Percentiles rank a stretch among this genome's conserved stretches.
These are phyloP conservation scores for Rhabdomys pumilio DNA, from an alignment of 2,797 vertebrate genomes.

Conservation along the genomic window DNA sequence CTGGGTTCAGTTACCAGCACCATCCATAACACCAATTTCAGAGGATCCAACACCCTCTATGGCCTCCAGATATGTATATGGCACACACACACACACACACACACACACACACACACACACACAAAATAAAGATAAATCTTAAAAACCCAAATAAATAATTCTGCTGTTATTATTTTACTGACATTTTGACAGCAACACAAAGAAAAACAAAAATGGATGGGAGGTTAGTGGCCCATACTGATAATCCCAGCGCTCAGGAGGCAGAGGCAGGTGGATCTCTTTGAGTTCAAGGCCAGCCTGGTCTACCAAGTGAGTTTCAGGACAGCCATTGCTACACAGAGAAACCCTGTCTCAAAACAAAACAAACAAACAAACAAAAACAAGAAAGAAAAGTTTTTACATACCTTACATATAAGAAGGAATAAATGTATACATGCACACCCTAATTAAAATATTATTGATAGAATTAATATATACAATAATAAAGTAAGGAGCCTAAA, in stretches of 20 bases:
- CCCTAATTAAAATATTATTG: background rate
- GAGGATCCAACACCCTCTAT: background rate
- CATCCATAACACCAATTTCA: background rate
- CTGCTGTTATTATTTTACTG: conserved; percentile 37
- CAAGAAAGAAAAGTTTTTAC: background rate
- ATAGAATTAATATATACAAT: background rate
- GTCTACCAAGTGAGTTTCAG: background rate
- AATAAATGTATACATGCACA: background rate
- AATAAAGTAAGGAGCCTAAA: background rate
- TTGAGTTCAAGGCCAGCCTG: background rate
- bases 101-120: no score
- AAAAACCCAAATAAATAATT: background rate
- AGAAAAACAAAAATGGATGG: background rate
- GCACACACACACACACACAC: background rate
- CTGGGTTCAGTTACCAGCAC: background rate
- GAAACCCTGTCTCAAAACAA: background rate
- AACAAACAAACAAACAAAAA: background rate
- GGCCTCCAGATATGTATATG: background rate
- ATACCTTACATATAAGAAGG: background rate
- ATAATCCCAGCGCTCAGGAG: background rate
- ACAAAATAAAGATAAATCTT: background rate
- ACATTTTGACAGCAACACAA: background rate
- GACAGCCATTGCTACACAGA: background rate
- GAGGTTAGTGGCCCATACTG: background rate
- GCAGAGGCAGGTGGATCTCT: background rate